Base-by-base conservation (phyloP, 2,888 invertebrate species). In the Marasmarcha lunaedactyla region DNA sequence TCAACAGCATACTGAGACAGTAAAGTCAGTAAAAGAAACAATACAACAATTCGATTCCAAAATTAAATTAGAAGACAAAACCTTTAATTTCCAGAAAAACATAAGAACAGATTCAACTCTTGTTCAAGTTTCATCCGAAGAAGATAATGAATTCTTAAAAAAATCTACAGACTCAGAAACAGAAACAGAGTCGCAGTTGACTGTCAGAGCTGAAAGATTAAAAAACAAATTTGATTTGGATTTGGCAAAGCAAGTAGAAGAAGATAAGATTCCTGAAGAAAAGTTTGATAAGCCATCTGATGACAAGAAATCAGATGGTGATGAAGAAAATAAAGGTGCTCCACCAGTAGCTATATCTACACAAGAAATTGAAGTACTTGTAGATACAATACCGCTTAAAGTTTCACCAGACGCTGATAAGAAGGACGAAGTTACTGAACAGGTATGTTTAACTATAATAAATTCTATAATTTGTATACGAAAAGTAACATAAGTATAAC, bases 81-180 rank as follows among this genome's bases (percentile, higher is more conserved):
- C 57, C 1, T 78, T 76, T 54, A 47, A 63, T 2, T 70, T 68
- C 37, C 65, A 71, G 6, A 83, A 76, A 58, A 59, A 83, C 12
- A 71, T 78, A 48, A 67, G 84, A 53, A 84, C 84, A 6, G 84
- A 85, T 49, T 85, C 84, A 9, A 85, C 84, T 5, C 63, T 85
- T 36, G 84, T 85, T 0, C 84, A 85, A 57, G 72, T 84, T 30
- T 84, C 84, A 15, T 85, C 84, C 1, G 84, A 85, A 55, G 84
- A 85, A 65, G 84, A 85, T 42, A 84, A 72, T 39, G 84, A 85
- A 42, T 83, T 81, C 43, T 57, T 83, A 27, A 85, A 84, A 46
- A 85, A 84, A 53, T 85, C 84, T 1, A 84, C 84, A 1, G 84
- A 84, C 46, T 85, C 84, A 1, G 84, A 84, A 56, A 85, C 84